These are phyloP conservation scores for Pediacus dermestoides DNA, from an alignment of 2,888 invertebrate genomes.

Conservation along the genomic window DNA sequence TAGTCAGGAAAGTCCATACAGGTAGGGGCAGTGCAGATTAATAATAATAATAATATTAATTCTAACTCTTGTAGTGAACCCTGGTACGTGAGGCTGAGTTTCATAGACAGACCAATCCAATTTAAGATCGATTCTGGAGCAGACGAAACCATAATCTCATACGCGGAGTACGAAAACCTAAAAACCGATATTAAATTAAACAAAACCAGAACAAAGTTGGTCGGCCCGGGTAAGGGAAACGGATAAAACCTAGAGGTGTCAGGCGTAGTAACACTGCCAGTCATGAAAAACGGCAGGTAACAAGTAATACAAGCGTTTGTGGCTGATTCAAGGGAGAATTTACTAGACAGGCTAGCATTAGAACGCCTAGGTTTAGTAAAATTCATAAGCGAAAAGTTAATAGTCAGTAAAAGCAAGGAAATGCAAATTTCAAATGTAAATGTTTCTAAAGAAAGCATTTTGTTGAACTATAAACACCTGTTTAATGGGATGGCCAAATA, in stretches of 20 bases:
- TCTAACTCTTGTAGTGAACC: slow-evolving; percentile 2
- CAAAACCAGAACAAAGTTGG: too few species aligned
- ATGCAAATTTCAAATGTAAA: too few species aligned
- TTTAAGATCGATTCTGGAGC: slow-evolving; percentile 19
- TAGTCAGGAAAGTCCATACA: too few species aligned
- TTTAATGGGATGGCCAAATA: slow-evolving; percentile 24
- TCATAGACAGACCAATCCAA: slow-evolving; percentile 5
- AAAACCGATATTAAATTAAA: too few species aligned
- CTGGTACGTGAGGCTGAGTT: slow-evolving; percentile 10
- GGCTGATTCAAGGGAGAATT: slow-evolving; percentile 12
- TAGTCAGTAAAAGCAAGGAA: background rate
- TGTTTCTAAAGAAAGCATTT: too few species aligned
- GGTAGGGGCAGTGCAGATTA: too few species aligned
- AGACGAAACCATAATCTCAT: slow-evolving; percentile 12
- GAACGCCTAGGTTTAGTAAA: slow-evolving; percentile 12
- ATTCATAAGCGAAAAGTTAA: slow-evolving; percentile 12
- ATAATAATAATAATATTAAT: too few species aligned
- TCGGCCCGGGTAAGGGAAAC: slow-evolving; percentile 9
- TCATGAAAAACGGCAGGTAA: slow-evolving; percentile 3
- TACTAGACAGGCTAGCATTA: slow-evolving; percentile 23
- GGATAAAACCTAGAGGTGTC: slow-evolving; percentile 3
- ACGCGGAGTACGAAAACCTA: slow-evolving; percentile 11
- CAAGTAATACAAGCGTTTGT: slow-evolving; percentile 10
- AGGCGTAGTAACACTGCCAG: slow-evolving; percentile 4
- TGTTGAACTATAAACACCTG: slow-evolving; percentile 10